These are phyloP conservation scores for Pseudotriccus pelzelni DNA, from an alignment of 2,797 vertebrate genomes.

Conservation along the genomic window DNA sequence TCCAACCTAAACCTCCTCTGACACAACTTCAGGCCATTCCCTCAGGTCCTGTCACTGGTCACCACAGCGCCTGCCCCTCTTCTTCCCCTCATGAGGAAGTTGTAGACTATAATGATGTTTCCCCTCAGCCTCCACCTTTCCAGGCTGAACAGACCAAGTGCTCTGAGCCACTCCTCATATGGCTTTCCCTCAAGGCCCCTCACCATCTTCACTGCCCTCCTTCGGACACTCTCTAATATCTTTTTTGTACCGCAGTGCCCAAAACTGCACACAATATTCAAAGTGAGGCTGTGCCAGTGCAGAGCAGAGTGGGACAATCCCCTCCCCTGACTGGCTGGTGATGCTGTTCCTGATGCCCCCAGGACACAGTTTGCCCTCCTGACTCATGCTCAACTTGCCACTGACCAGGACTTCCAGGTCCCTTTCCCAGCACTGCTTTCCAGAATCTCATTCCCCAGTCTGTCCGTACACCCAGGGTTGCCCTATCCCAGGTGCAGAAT, in stretches of 20 bases:
- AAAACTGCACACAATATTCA: neutral
- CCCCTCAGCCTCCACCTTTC: too few species aligned
- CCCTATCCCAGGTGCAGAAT: neutral
- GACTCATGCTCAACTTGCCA: neutral
- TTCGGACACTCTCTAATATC: neutral
- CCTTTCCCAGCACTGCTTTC: neutral
- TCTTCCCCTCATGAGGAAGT: too few species aligned
- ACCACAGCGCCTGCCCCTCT: too few species aligned
- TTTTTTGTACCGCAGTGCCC: neutral
- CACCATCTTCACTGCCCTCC: neutral
- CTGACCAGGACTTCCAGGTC: neutral
- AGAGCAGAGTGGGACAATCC: neutral
- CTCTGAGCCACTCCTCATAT: too few species aligned
- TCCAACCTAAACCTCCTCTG: too few species aligned
- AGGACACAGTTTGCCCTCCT: neutral
- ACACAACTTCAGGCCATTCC: too few species aligned
- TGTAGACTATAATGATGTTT: too few species aligned
- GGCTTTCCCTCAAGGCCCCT: neutral
- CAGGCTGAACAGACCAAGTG: too few species aligned
- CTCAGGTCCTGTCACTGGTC: too few species aligned
- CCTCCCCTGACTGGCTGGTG: rapidly evolving
- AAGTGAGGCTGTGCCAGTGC: neutral
- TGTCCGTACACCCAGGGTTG: neutral
- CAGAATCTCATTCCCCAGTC: neutral
- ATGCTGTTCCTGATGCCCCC: neutral